A percentile compares a stretch with the other conserved stretches of the same genome.
Conservation (phyloP, 2,797 vertebrate species). For the Podarcis lilfordi region DNA sequence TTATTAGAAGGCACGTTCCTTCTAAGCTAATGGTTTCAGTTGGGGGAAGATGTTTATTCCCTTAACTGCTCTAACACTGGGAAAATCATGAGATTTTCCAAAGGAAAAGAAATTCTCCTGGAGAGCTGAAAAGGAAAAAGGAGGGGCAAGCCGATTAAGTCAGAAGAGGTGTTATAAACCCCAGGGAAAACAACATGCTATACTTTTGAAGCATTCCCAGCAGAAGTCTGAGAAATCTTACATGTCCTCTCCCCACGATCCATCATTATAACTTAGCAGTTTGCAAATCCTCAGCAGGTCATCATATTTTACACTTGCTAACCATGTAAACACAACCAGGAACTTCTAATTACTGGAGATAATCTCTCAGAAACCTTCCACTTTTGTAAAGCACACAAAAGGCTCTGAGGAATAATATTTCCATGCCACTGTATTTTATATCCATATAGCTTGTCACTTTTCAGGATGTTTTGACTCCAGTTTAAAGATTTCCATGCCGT, state of each 20-base stretch:
- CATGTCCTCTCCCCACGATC: conserved; percentile 69
- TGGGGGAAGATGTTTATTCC: conserved; percentile 62
- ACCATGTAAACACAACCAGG: conserved; percentile 75
- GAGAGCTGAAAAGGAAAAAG: conserved; percentile 63
- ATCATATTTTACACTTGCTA: conserved; percentile 76
- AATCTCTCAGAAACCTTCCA: conserved; percentile 67
- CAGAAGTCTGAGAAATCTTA: conserved; percentile 74
- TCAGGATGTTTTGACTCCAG: conserved; percentile 53
- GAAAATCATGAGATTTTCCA: conserved; percentile 56
- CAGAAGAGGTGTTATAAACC: conserved; percentile 74
- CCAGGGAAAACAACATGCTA: conserved; percentile 69
- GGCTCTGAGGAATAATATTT: conserved; percentile 54
- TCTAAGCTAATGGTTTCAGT: conserved; percentile 46
- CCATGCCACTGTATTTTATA: conserved; percentile 44
- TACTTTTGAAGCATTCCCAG: conserved; percentile 76
- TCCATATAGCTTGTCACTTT: conserved; percentile 66
- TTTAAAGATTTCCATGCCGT: conserved; percentile 44
- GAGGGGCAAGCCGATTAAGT: conserved; percentile 76
- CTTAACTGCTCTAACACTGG: conserved; percentile 41
- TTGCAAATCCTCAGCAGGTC: conserved; percentile 76
- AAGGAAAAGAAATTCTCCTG: conserved; percentile 70
- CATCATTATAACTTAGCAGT: conserved; percentile 73
- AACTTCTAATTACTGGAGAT: conserved; percentile 74
- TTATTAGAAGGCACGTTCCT: conserved; percentile 49
- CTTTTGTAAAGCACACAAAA: conserved; percentile 61